Evolutionary conservation across 2,888 invertebrate species (phyloP), one percentile per base, ranked within the genome.

Genomic region (Rhopalosiphum nymphaeae): DNA sequence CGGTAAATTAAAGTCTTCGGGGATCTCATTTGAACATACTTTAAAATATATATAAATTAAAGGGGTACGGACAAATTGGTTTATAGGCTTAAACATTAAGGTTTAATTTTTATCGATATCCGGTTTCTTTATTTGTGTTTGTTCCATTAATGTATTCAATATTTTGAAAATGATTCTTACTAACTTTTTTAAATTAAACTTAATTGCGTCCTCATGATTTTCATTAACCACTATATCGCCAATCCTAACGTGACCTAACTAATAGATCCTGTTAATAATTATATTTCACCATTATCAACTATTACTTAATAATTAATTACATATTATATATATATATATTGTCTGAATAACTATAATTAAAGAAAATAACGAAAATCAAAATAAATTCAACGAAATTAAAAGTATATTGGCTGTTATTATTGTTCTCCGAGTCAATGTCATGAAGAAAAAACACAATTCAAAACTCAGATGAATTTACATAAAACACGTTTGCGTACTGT

Each of bases 41-140:
- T 78, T 26, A 78, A 78, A 91, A 49, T 78, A 78, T 91, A 90
- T 49, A 78, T 88, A 87, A 87, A 26, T 57, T 78, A 78, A 78
- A 78, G 36, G 78, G 36, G 21, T 78, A 78, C 1, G 78, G 36
- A 78, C 36, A 9, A 78, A 36, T 9, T 3, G 36, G 78, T 78
- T 78, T 78, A 78, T 36, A 36, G 78, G 78, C 78, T 78, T 36
- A 36, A 78, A 36, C 36, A 42, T 36, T 78, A 36, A 36, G 36
- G 36, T 42, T 78, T 53, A 36, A 36, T 78, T 78, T 78, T 78
- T 78, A 36, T 11, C 44, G 42, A 90, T 29, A 11, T 36, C 36
- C 13, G 2, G 78, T 36, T 49, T 91, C 42, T 67, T 78, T 13
- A 49, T 78, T 78, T 78, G 3, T 42, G 53, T 78, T 53, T 21